A percentile compares a stretch with the other conserved stretches of the same genome.
These are phyloP conservation scores for Lasioglossum baleicum DNA, from an alignment of 1,140 invertebrate genomes.

Conservation along the genomic window DNA sequence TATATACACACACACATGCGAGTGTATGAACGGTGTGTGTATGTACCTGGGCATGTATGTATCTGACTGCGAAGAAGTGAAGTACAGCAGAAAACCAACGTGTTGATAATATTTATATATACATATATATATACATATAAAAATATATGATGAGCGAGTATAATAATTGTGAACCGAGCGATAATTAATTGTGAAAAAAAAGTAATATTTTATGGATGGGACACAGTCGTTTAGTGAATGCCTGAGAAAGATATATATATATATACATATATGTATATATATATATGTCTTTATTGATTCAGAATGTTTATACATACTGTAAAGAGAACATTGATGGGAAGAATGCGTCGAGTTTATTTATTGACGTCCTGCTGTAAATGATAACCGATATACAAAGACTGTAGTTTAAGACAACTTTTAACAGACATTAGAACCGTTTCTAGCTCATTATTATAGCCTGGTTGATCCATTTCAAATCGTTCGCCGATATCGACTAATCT, in stretches of 20 bases:
- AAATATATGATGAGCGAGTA: constrained; percentile 46
- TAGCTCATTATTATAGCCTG: constrained; percentile 52
- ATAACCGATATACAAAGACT: constrained; percentile 70
- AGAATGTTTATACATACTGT: constrained; percentile 48
- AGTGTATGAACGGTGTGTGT: no score
- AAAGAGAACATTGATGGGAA: constrained; percentile 43
- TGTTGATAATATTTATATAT: constrained; percentile 23
- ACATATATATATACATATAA: constrained; percentile 5
- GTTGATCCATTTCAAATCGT: constrained; percentile 59
- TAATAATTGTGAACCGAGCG: constrained; percentile 52
- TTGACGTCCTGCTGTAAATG: constrained; percentile 59
- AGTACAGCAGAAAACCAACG: constrained; percentile 11
- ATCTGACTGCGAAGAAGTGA: constrained; percentile 17
- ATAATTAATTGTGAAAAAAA: constrained; percentile 36
- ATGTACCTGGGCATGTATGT: constrained; percentile 1
- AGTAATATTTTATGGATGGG: constrained; percentile 55
- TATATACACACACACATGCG: no score
- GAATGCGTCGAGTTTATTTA: constrained; percentile 52
- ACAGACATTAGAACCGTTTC: constrained; percentile 75
- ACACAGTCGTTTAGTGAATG: constrained; percentile 61
- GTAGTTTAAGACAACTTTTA: constrained; percentile 79
- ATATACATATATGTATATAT: constrained; percentile 20
- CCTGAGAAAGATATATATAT: constrained; percentile 66
- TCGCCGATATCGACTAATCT: constrained; percentile 11
- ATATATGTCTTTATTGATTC: constrained; percentile 48